Percentiles rank a stretch among this genome's conserved stretches.
Evolutionary conservation across 1,140 invertebrate genomes (phyloP).

Genomic region (Oncopodura yosiiana): DNA sequence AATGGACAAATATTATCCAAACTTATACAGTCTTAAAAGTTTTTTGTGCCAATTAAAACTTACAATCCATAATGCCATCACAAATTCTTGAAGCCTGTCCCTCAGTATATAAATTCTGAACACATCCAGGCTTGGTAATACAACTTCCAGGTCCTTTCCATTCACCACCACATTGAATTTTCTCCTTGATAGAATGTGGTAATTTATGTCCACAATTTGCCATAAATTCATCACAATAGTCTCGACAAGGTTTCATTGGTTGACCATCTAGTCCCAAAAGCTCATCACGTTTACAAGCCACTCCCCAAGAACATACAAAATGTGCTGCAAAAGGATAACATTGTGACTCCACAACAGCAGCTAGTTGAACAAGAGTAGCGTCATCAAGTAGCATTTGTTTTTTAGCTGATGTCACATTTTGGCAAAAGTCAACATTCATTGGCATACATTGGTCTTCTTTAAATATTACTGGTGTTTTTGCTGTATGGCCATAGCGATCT

Average conservation of each 20-base stretch:
- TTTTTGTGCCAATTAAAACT: not conserved
- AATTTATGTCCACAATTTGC: conserved; percentile 65
- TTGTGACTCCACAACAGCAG: conserved; percentile 26
- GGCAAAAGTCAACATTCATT: conserved; percentile 32
- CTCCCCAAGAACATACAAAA: conserved; percentile 32
- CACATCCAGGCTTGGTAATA: conserved; percentile 63
- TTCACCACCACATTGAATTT: conserved; percentile 66
- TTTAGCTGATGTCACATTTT: conserved; percentile 17
- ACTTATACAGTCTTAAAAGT: conserved; percentile 6
- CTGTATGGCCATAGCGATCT: not conserved
- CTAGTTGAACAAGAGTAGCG: conserved; percentile 15
- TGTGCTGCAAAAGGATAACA: conserved; percentile 35
- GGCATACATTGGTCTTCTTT: conserved; percentile 19
- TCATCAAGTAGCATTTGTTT: conserved; percentile 26
- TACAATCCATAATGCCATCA: conserved; percentile 75
- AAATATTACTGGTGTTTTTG: not conserved
- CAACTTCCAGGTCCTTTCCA: conserved; percentile 59
- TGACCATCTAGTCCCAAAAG: conserved; percentile 40
- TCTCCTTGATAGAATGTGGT: conserved; percentile 54
- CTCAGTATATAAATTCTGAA: conserved; percentile 55
- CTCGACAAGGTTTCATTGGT: conserved; percentile 60
- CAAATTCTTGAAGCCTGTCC: conserved; percentile 65
- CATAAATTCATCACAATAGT: conserved; percentile 76
- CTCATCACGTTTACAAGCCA: conserved; percentile 21
- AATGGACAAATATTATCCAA: not conserved